Base-by-base conservation (phyloP, 2,888 invertebrate genomes). In the Lasioglossum morio region DNA sequence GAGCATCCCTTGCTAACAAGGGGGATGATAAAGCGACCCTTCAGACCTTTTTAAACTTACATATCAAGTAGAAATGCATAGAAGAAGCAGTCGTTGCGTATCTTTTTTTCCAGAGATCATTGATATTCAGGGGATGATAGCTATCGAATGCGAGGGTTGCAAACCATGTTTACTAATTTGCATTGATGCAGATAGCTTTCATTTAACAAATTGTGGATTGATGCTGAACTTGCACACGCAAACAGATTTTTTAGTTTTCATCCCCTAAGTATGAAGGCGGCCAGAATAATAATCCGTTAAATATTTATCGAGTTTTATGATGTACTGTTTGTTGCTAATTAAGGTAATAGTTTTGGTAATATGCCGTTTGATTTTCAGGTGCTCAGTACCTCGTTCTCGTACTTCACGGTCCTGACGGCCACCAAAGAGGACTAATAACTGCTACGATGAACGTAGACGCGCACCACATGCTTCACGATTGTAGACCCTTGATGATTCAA, bases 361-460 rank as follows among this genome's bases (percentile, higher is more conserved):
- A 19, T 10, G 0, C 37, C 19, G 0, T 72, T 12, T 66, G 37
- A 66, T 72, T 84, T 79, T 16, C 88, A 94, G 94, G 94, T 94
- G 66, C 87, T 94, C 66, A 92, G 92, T 60, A 92, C 93, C 27
- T 94, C 94, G 40, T 94, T 94, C 84, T 93, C 94, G 57, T 94
- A 94, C 87, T 92, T 94, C 63, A 93, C 93, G 40, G 90, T 94
- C 14, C 89, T 94, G 30, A 87, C 84, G 73, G 85, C 87, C 2
- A 19, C 69, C 70, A 88, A 77, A 34, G 91, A 88, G 53, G 82
- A 90, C 5, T 90, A 88, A 87, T 46, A 53, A 53, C 12, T 46
- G 3, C 43, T 27, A 19, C 30, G 75, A 75, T 40, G 60, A 75
- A 79, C 72, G 37, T 69, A 63, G 72, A 78, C 19, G 79, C 72